Conservation (phyloP, 2,113 vertebrate genomes). For the Neogobius melanostomus region DNA sequence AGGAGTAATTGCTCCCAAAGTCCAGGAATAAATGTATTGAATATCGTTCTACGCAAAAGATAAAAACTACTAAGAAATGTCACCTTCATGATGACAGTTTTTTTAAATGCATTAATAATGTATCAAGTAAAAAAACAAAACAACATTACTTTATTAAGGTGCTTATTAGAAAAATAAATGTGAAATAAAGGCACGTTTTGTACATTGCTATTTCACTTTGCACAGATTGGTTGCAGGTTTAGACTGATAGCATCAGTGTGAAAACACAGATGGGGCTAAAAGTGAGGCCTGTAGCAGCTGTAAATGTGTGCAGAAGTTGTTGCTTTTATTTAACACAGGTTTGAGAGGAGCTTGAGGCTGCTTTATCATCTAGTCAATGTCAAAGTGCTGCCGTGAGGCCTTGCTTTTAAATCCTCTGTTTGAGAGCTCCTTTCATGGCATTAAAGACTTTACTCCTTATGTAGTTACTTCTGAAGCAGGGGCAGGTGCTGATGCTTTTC, state of each 20-base stretch:
- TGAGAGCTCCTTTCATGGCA: conserved; percentile 39
- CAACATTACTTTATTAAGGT: too few relatives aligned
- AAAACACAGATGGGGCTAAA: neutral
- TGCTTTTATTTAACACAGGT: conserved; percentile 49
- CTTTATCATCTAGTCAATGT: conserved; percentile 33
- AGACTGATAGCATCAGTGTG: conserved; percentile 11
- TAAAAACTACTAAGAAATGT: too few relatives aligned
- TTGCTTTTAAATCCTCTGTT: conserved; percentile 31
- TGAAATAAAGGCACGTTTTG: neutral
- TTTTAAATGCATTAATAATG: too few relatives aligned
- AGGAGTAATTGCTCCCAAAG: too few relatives aligned
- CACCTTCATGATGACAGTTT: too few relatives aligned
- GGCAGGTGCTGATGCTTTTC: conserved; percentile 61
- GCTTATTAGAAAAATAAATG: neutral
- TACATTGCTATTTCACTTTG: neutral
- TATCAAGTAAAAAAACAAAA: too few relatives aligned
- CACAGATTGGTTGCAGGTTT: neutral
- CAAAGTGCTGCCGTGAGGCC: conserved; percentile 46
- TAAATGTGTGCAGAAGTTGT: conserved; percentile 17
- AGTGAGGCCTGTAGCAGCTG: conserved; percentile 22
- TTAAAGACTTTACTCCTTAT: conserved; percentile 50
- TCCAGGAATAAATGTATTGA: too few relatives aligned
- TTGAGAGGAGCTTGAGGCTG: conserved; percentile 43
- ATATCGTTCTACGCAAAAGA: too few relatives aligned
- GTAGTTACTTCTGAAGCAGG: conserved; percentile 47